Evolutionary conservation across 1,140 invertebrate species (phyloP), one percentile per base, ranked within the genome.

Genomic region (Aphis craccivora): DNA sequence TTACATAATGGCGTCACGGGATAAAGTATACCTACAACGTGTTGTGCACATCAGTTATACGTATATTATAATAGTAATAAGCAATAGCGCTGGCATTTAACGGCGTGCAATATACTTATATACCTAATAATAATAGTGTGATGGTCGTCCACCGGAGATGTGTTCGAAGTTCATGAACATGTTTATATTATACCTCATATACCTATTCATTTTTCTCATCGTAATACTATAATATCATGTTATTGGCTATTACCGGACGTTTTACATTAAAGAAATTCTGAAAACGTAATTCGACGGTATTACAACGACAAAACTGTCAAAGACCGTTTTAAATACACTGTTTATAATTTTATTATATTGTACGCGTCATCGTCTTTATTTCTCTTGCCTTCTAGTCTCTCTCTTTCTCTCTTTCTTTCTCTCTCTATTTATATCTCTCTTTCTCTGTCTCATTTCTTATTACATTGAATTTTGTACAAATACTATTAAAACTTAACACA

Each of bases 291-390:
- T 84, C 83, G 40, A 43, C 83, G 83, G 83, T 43, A 20, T 84
- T 88, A 53, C 20, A 48, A 53, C 87, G 48, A 51, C n/a, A n/a
- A n/a, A 88, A 88, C 87, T 88, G 87, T 88, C 87, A 88, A 51
- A 88, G 51, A 22, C 87, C 45, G 7, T 51, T 88, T 88, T 88
- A 88, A 88, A 43, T 23, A 88, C n/a, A 22, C 4, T 30, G 40
- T 45, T 86, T n/a, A 86, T 45, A 86, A n/a, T 76, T 45, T 86
- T 86, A 45, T 86, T 86, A 45, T 86, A 45, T 76, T n/a, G 1
- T 76, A 18, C 60, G 60, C 14, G 30, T 76, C 60, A n/a, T 76
- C 60, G 60, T 76, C 60, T 76, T 67, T 30, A 67, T 53, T 53
- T 53, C 4, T 67, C 30, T 60, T 8, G 9, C 8, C 25, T 20